These are phyloP conservation scores for Myiotriccus ornatus DNA, from an alignment of 2,797 vertebrate species.

Conservation along the genomic window DNA sequence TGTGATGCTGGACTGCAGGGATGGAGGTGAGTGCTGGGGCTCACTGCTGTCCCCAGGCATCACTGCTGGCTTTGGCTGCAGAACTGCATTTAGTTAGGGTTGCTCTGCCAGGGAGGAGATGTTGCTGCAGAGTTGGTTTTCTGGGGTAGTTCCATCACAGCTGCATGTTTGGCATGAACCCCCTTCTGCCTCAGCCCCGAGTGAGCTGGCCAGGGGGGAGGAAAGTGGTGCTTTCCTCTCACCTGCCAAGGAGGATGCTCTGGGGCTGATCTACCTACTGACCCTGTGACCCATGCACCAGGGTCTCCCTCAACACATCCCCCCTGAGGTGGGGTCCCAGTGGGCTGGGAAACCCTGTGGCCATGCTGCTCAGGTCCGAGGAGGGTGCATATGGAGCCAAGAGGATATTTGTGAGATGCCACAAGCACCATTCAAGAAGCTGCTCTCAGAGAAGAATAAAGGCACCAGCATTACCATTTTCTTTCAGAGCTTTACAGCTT, in stretches of 20 bases:
- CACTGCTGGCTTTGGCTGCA: neutral
- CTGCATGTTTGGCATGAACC: neutral
- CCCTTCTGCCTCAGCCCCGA: neutral
- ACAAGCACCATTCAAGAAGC: neutral
- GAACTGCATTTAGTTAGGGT: neutral
- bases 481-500: neutral
- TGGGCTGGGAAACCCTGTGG: neutral
- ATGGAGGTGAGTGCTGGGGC: neutral
- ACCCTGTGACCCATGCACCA: rapidly evolving
- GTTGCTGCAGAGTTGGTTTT: neutral
- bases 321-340: neutral
- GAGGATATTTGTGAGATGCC: neutral
- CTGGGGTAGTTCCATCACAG: neutral
- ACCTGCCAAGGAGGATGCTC: neutral
- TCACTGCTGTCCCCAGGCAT: neutral
- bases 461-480: neutral
- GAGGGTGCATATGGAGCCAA: neutral
- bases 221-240: neutral
- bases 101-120: neutral
- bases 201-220: neutral
- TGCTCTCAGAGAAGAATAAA: neutral
- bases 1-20: neutral
- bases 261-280: neutral
- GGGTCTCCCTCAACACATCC: no score
- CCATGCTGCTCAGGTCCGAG: neutral